Base-by-base conservation (phyloP, 1,140 invertebrate species). In the Parapsyche elsis region DNA sequence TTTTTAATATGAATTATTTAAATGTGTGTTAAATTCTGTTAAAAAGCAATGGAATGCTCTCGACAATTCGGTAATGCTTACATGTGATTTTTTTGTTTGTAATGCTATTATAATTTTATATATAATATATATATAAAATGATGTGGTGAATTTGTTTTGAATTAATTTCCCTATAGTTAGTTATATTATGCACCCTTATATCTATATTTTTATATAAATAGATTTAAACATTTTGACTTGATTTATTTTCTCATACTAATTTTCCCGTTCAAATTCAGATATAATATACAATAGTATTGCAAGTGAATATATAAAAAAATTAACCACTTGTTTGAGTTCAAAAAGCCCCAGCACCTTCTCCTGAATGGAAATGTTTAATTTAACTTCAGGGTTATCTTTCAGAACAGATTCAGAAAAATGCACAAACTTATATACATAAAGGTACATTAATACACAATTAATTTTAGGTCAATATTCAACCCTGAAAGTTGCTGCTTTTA, bases 401-500 rank as follows among this genome's bases (percentile, higher is more conserved):
- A 19, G 44, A 26, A 38, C 30, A 38, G 30, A 38, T 77, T 81
- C 70, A 81, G 70, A 80, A 24, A 24, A 75, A 80, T 10, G 14
- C 19, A 57, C 78, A 64, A 21, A 64, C 49, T 38, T 38, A 38
- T 7, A 38, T 4, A 38, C 30, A 38, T 38, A 7, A 38, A 38
- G 7, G 9, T 61, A 19, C 57, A 61, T 21, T 67, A 67, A 67
- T 67, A 67, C 64, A 67, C 64, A 67, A 67, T 67, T 81, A 71
- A 82, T 83, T 81, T 82, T 86, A 88, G 87, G 87, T 84, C 83
- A 84, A 83, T 85, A 82, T 80, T 84, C 86, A 26, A 80, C 85
- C 73, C 75, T 84, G 82, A 87, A 86, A 84, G 84, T 85, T 79
- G 82, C 83, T 76, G 78, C 84, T 80, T 86, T 85, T 80, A 88